Base-by-base conservation (phyloP, 2,888 invertebrate species). In the Orthonevra nobilis region DNA sequence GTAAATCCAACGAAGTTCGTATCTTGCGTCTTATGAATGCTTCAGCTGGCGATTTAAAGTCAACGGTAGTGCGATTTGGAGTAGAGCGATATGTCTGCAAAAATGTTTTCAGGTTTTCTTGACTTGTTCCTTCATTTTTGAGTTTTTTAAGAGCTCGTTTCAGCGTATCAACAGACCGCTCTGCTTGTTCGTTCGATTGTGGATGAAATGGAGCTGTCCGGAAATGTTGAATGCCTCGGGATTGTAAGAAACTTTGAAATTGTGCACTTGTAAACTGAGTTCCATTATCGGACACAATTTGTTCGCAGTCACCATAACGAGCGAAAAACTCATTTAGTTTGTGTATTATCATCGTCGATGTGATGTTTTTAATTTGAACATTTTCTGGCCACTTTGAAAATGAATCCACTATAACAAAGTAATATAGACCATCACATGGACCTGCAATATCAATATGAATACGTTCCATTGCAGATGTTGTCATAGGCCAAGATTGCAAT, bases 361-460 rank as follows among this genome's bases (percentile, higher is more conserved):
- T 34, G 12, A 50, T 32, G 23, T 19, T 50, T 10, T 19, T 61
- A 63, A 83, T 82, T 44, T 81, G 66, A 40, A 82, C 81, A 5
- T 86, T 82, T 70, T 89, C 88, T 2, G 85, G 82, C 87, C 87
- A 89, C 81, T 89, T 89, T 0, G 87, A 86, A 81, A 83, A 84
- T 2, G 87, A 82, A 77, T 89, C 88, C 3, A 86, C 84, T 2
- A 88, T 81, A 10, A 89, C 75, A 4, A 88, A 74, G 48, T 85
- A 86, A 81, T 82, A 83, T 2, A 75, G 61, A 3, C 83, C 84
- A 6, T 83, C 32, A n/a, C n/a, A n/a, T n/a, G n/a, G n/a, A 50
- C 88, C 88, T 4, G 88, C 86, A 82, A 86, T 89, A 81, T 89
- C 89, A 10, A 87, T 82, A 82, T 89, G 88, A 7, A 89, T 73